These are phyloP conservation scores for Lasioglossum calceatum DNA, from an alignment of 2,888 invertebrate species.

Conservation along the genomic window DNA sequence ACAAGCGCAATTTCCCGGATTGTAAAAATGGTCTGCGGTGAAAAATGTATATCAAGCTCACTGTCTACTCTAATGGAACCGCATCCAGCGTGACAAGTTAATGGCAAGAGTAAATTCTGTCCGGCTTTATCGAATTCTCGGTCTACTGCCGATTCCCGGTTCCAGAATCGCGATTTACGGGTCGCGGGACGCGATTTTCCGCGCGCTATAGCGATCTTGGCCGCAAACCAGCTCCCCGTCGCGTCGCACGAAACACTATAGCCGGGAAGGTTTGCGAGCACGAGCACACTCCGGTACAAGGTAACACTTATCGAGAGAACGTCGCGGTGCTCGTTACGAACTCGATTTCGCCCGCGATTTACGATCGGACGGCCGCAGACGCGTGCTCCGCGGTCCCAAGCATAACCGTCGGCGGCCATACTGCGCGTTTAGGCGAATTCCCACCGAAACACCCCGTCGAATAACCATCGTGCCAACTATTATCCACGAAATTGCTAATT, in stretches of 20 bases:
- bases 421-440: background rate
- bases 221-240: background rate
- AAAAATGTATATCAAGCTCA: background rate
- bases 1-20: background rate
- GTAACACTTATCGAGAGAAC: conserved; percentile 6
- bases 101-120: background rate
- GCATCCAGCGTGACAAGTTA: background rate
- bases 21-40: background rate
- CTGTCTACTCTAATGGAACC: background rate
- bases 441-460: background rate
- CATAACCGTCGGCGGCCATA: background rate
- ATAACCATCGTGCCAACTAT: background rate
- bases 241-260: background rate
- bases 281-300: background rate
- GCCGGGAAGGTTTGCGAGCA: background rate
- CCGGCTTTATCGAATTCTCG: background rate
- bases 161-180: background rate
- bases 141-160: background rate
- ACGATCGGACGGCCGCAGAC: background rate
- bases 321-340: conserved; percentile 4
- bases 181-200: background rate
- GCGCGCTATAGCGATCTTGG: background rate
- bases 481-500: background rate
- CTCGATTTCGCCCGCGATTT: conserved; percentile 6
- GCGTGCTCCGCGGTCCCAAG: background rate